Evolutionary conservation across 1,140 invertebrate species (phyloP), one percentile per base, ranked within the genome.

Genomic region (Listronotus bonariensis): DNA sequence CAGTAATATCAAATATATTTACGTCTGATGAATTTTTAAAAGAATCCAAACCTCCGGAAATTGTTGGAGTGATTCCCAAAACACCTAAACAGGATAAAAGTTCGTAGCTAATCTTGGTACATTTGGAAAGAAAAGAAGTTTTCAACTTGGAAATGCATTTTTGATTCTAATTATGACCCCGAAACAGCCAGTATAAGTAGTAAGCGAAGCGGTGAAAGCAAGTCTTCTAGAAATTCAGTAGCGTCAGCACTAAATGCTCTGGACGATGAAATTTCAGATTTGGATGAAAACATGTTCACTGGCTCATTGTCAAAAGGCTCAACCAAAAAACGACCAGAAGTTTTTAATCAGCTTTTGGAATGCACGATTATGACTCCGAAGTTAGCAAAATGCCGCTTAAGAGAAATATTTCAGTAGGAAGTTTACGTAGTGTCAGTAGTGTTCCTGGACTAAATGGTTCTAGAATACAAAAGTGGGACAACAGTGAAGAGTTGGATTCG

Each of bases 391-490:
- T 1, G n/a, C 14, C 11, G 32, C 26, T 49, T 55, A 26, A 46
- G 63, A 68, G 14, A 63, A 69, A 61, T 18, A 31, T 26, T 31
- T 55, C 52, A 15, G 9, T 32, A 8, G 54, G 59, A 12, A 75
- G 72, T 57, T 69, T 72, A 9, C 54, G 62, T 15, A 75, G 71
- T 67, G 41, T 69, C 11, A 53, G 57, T 31, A 72, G 68, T 69
- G 34, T 72, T 31, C 70, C 69, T 3, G 68, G 72, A n/a, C 72
- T 72, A 31, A 38, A 69, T n/a, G 52, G 63, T 14, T 45, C 38
- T 5, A 65, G 62, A 38, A 69, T 76, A 54, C 76, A 66, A 41
- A 76, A 74, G 61, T 77, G 76, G 76, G 64, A 67, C 14, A 76
- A 74, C 65, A 51, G 34, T 11, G 71, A 76, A 49, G 69, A 72